Evolutionary conservation across 2,888 invertebrate species (phyloP).

Genomic region (Tubulanus polymorphus): DNA sequence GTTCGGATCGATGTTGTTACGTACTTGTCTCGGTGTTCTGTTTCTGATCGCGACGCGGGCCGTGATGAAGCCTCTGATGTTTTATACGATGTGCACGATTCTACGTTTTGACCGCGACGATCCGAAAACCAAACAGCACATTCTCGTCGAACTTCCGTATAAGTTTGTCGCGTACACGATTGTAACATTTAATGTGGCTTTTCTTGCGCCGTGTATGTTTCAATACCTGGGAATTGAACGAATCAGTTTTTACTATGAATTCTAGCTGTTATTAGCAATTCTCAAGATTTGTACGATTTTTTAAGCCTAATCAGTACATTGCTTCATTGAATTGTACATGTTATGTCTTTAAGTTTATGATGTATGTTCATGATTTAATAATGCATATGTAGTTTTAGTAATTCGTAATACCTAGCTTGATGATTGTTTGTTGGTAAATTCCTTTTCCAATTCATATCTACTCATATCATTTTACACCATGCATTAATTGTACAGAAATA

Average conservation of each 20-base stretch:
- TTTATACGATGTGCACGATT: slow-evolving; percentile 68
- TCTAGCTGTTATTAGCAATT: slow-evolving; percentile 56
- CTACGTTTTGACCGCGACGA: slow-evolving; percentile 66
- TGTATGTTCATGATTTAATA: too few relatives aligned
- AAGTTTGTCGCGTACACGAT: slow-evolving; percentile 78
- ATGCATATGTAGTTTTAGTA: too few relatives aligned
- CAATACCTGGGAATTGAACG: slow-evolving; percentile 71
- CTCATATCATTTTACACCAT: too few relatives aligned
- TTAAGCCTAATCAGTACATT: too few relatives aligned
- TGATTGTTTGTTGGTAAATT: too few relatives aligned
- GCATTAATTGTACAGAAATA: too few relatives aligned
- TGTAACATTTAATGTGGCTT: slow-evolving; percentile 75
- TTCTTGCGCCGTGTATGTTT: slow-evolving; percentile 74
- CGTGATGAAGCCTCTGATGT: slow-evolving; percentile 65
- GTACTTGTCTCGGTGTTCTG: slow-evolving; percentile 72
- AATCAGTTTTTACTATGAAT: slow-evolving; percentile 80
- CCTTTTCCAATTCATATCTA: too few relatives aligned
- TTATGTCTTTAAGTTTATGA: too few relatives aligned
- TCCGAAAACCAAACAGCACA: slow-evolving; percentile 57
- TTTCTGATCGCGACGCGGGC: slow-evolving; percentile 67
- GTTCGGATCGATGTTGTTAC: slow-evolving; percentile 24
- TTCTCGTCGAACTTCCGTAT: slow-evolving; percentile 70
- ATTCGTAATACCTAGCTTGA: too few relatives aligned
- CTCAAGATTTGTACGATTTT: too few relatives aligned
- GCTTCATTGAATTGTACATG: too few relatives aligned